phyloP scores from a whole-genome alignment of 2,888 invertebrate species.

The Cerceris rybyensis region DNA sequence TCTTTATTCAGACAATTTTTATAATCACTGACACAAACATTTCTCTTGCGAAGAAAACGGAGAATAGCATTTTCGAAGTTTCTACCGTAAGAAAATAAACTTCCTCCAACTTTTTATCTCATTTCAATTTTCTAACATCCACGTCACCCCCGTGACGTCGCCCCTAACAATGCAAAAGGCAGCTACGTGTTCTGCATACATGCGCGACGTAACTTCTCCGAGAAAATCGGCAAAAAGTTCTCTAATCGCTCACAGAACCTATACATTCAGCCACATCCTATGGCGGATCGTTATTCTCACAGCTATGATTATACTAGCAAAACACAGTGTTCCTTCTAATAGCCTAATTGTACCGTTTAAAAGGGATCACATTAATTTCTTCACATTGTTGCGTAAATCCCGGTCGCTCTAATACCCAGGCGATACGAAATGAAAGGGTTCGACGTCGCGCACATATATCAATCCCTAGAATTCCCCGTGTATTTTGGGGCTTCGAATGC shows the following conservation, averaged over 20 bases:
- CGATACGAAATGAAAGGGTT: constrained; percentile 64
- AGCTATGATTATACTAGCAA: constrained; percentile 52
- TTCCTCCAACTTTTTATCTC: too few relatives aligned
- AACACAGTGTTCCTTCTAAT: constrained; percentile 62
- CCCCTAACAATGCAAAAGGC: too few relatives aligned
- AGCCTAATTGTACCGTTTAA: constrained; percentile 62
- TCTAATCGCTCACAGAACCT: too few relatives aligned
- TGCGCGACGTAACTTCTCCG: background rate
- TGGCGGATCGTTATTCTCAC: constrained; percentile 26
- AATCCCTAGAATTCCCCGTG: constrained; percentile 52
- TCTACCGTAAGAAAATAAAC: too few relatives aligned
- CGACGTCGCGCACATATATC: constrained; percentile 57
- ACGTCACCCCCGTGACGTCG: too few relatives aligned
- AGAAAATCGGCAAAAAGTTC: constrained; percentile 14
- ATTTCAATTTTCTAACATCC: too few relatives aligned
- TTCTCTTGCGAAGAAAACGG: too few relatives aligned
- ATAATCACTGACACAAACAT: too few relatives aligned
- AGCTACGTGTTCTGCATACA: too few relatives aligned
- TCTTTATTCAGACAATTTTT: too few relatives aligned
- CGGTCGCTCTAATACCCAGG: constrained; percentile 23
- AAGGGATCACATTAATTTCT: constrained; percentile 60
- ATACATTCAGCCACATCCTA: constrained; percentile 8
- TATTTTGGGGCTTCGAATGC: constrained; percentile 24
- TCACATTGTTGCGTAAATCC: constrained; percentile 58
- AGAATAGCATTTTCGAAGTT: too few relatives aligned